Percentiles rank a stretch among this genome's conserved stretches.
Conservation (phyloP, 1,140 invertebrate genomes). For the Aphidius ervi region DNA sequence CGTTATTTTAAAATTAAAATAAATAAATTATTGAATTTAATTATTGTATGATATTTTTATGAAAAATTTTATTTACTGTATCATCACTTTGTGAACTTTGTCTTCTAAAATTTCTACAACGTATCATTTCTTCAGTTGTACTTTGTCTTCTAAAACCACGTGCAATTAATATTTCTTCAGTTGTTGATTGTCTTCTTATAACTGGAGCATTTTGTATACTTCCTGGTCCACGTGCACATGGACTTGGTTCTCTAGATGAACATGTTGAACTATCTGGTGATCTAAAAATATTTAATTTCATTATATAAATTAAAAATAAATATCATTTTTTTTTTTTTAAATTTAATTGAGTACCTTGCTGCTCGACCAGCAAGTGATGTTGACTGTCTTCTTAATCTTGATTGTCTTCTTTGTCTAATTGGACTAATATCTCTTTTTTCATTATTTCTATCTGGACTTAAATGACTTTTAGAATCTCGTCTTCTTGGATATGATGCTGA, state of each 20-base stretch:
- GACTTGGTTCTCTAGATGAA: slow-evolving; percentile 64
- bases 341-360: slow-evolving; percentile 32
- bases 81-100: slow-evolving; percentile 78
- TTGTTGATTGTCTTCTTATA: slow-evolving; percentile 81
- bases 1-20: background rate
- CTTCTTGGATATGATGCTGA: slow-evolving; percentile 67
- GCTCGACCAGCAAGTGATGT: slow-evolving; percentile 65
- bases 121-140: slow-evolving; percentile 88
- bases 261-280: slow-evolving; percentile 56
- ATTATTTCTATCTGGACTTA: slow-evolving; percentile 73
- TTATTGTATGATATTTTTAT: slow-evolving; percentile 1
- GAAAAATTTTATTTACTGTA: slow-evolving; percentile 49
- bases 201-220: slow-evolving; percentile 59
- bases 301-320: background rate
- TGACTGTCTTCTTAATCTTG: slow-evolving; percentile 72
- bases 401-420: slow-evolving; percentile 58
- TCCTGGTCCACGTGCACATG: slow-evolving; percentile 58
- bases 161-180: slow-evolving; percentile 86
- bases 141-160: slow-evolving; percentile 83
- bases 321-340: background rate
- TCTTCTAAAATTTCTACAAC: slow-evolving; percentile 80
- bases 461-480: slow-evolving; percentile 70
- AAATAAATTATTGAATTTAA: background rate
- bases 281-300: slow-evolving; percentile 27
- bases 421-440: slow-evolving; percentile 68